phyloP scores from a whole-genome alignment of 1,140 invertebrate species.

The Harpegnathos saltator region DNA sequence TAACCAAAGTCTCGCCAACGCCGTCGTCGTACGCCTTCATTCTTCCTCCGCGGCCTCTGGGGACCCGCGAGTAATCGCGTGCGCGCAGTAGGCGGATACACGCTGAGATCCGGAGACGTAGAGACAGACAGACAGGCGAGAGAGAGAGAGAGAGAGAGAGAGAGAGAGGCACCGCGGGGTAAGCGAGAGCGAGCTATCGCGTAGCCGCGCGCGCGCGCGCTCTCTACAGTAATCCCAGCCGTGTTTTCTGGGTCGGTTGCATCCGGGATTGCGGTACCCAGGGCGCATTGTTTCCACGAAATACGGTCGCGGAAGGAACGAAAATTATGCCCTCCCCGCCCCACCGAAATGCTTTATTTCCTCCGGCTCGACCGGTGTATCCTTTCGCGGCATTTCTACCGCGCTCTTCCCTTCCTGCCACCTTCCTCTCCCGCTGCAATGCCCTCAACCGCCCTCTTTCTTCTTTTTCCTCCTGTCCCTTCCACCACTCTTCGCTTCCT shows the following conservation, averaged over 20 bases:
- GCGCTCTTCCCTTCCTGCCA: neutral
- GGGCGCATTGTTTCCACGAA: conserved; percentile 75
- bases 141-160: too few relatives aligned
- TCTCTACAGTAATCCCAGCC: conserved; percentile 68
- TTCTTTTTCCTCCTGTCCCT: conserved; percentile 13
- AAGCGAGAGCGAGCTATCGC: conserved; percentile 67
- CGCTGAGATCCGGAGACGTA: conserved; percentile 38
- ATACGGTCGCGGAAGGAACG: conserved; percentile 75
- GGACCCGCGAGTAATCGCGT: conserved; percentile 20
- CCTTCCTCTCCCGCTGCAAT: neutral
- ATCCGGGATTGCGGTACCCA: conserved; percentile 73
- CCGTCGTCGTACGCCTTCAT: neutral
- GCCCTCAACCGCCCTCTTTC: too few relatives aligned
- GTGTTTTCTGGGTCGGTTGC: conserved; percentile 76
- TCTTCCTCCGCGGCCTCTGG: conserved; percentile 55
- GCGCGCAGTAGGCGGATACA: conserved; percentile 46
- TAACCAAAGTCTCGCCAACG: conserved; percentile 41
- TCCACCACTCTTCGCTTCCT: too few relatives aligned
- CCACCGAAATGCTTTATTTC: conserved; percentile 72
- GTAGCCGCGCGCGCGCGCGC: neutral
- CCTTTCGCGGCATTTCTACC: conserved; percentile 51
- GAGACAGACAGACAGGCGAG: conserved; percentile 69
- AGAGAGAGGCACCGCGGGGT: neutral
- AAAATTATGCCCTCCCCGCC: conserved; percentile 75
- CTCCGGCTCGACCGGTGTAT: conserved; percentile 47